Evolutionary conservation across 2,797 vertebrate genomes (phyloP).

Genomic region (Mus caroli): DNA sequence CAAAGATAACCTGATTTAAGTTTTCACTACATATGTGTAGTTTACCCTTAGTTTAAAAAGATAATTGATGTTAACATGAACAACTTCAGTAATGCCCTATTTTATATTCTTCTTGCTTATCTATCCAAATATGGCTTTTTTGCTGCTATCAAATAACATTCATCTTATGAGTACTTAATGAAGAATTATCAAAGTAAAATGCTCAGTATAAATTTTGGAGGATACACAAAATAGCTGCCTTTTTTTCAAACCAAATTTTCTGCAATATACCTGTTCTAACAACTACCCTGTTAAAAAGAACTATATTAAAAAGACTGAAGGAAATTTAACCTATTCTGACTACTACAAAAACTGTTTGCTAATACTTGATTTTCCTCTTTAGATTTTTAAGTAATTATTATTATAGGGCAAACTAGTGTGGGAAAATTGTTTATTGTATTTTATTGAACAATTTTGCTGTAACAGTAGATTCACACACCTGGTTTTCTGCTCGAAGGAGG

Average conservation of each 20-base stretch:
- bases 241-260: not conserved
- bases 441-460: not conserved
- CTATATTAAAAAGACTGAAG: not conserved
- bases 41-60: not conserved
- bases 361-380: not conserved
- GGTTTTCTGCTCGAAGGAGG: conserved; percentile 2
- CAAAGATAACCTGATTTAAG: not conserved
- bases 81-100: not conserved
- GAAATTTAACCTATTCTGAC: not conserved
- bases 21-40: not conserved
- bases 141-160: not conserved
- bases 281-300: not conserved
- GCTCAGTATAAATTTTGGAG: not conserved
- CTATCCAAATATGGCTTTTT: not conserved
- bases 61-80: not conserved
- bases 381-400: conserved; percentile 51
- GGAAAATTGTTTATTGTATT: not conserved
- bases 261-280: not conserved
- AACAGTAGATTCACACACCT: not conserved
- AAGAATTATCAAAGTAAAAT: not conserved
- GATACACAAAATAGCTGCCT: not conserved
- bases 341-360: not conserved
- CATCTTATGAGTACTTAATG: not conserved
- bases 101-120: not conserved
- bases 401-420: not conserved